These are phyloP conservation scores for Oncorhynchus clarkii DNA, from an alignment of 2,113 vertebrate genomes.

Conservation along the genomic window DNA sequence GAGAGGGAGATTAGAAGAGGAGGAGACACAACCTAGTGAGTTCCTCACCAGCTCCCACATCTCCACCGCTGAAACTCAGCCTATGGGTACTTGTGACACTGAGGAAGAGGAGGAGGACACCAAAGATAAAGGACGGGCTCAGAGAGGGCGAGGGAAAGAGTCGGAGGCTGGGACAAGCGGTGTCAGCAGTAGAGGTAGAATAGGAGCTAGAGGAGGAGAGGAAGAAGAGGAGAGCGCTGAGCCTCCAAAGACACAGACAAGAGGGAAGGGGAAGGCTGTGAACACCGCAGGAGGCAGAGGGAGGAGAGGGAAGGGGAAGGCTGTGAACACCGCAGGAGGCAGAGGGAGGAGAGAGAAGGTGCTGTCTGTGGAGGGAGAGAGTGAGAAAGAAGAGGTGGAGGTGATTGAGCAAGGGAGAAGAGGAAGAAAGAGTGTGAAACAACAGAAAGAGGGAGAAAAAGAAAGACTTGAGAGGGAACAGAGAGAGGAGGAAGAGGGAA, in stretches of 20 bases:
- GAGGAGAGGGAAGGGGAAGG: slow-evolving; percentile 25
- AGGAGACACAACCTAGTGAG: slow-evolving; percentile 25
- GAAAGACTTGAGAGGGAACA: neutral
- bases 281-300: slow-evolving; percentile 21
- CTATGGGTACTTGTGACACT: slow-evolving; percentile 16
- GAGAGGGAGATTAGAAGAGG: slow-evolving; percentile 7
- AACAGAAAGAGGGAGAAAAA: slow-evolving; percentile 11
- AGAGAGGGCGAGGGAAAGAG: neutral
- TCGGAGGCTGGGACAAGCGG: slow-evolving; percentile 23
- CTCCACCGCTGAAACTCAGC: slow-evolving; percentile 46
- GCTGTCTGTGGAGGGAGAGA: neutral
- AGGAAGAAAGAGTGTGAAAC: slow-evolving; percentile 23
- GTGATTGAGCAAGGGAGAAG: neutral
- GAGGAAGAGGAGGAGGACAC: slow-evolving; percentile 12
- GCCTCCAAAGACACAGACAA: slow-evolving; percentile 33
- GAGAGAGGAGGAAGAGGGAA: slow-evolving; percentile 8
- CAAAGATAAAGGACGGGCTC: slow-evolving; percentile 2
- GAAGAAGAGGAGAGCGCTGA: slow-evolving; percentile 10
- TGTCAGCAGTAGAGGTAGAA: neutral
- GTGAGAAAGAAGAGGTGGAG: slow-evolving; percentile 19
- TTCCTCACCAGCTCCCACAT: slow-evolving; percentile 11
- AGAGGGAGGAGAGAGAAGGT: slow-evolving; percentile 14
- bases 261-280: slow-evolving; percentile 28
- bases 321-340: slow-evolving; percentile 21
- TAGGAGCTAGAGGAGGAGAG: slow-evolving; percentile 7